Evolutionary conservation across 1,140 invertebrate species (phyloP).

Genomic region (Chymomyza costata): DNA sequence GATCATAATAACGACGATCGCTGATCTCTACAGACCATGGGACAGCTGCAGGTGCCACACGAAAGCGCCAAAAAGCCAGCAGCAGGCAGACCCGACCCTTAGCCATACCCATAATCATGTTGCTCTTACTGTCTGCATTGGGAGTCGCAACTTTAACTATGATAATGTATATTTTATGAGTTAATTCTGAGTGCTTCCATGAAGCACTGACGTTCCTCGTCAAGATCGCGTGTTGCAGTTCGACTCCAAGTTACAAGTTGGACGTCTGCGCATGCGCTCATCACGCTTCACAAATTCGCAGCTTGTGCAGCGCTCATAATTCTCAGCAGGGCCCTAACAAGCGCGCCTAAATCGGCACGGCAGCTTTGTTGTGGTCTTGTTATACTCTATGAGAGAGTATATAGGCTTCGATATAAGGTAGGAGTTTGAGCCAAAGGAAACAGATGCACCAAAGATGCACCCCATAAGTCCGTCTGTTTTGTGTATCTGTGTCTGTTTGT

Average conservation of each 20-base stretch:
- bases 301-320: constrained; percentile 65
- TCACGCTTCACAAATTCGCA: constrained; percentile 72
- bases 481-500: no score
- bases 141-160: constrained; percentile 46
- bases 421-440: no score
- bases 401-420: no score
- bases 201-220: constrained; percentile 20
- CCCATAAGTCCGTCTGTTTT: no score
- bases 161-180: constrained; percentile 74
- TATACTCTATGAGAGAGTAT: no score
- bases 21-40: constrained; percentile 18
- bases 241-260: neutral
- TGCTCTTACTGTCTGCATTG: constrained; percentile 21
- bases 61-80: constrained; percentile 65
- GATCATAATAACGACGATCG: constrained; percentile 16
- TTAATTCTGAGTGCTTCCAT: constrained; percentile 50
- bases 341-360: constrained; percentile 31
- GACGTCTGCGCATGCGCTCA: constrained; percentile 42
- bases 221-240: constrained; percentile 56
- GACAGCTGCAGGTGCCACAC: constrained; percentile 59
- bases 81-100: constrained; percentile 28
- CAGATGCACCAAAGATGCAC: no score
- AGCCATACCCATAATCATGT: constrained; percentile 6
- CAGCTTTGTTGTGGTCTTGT: constrained; percentile 69
- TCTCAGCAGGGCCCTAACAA: constrained; percentile 54